Base-by-base conservation (phyloP, 2,888 invertebrate genomes). In the Pemphredon lugubris region DNA sequence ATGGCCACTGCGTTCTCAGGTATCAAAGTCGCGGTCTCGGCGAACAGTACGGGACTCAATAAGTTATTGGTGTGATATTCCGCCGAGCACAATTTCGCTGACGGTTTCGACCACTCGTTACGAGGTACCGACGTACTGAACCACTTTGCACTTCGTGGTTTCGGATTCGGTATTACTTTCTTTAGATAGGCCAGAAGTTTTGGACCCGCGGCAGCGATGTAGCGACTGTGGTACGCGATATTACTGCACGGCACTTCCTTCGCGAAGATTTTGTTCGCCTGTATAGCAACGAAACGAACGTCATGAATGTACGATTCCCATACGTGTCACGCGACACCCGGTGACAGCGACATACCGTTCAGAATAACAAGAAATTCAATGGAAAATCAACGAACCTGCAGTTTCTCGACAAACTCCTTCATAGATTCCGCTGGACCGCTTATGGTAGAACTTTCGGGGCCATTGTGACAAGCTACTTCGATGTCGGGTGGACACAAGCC, bases 401-500 rank as follows among this genome's bases (percentile, higher is more conserved):
- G 89, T 72, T 93, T 91, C 0, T 91, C 91, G 0, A 95, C 93
- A 85, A 96, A 95, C 45, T 83, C 89, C 79, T 91, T 90, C 84
- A 96, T 93, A 53, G 92, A 91, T 3, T 93, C 93, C 37, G 92
- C 92, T 0, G 96, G 96, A 0, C 97, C 98, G 0, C 97, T 97
- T 79, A 98, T 94, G n/a, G 97, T 97, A 64, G 96, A 94, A 42
- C 95, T 96, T 83, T 96, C 95, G 0, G 93, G 92, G 0, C 95
- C 93, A 86, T 98, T 97, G 90, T 96, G 96, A 84, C 97, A 97
- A 0, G 97, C 96, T 1, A 96, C 93, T 81, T 94, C 95, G 45
- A 97, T 94, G 53, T 94, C 94, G 1, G 93, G 90, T 0, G 96
- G 96, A 64, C 95, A 92, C 77, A 94, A 91, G 34, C 91, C 84